A percentile compares a stretch with the other conserved stretches of the same genome.
Conservation (phyloP, 2,888 invertebrate species). For the Hirtodrosophila alboralis region DNA sequence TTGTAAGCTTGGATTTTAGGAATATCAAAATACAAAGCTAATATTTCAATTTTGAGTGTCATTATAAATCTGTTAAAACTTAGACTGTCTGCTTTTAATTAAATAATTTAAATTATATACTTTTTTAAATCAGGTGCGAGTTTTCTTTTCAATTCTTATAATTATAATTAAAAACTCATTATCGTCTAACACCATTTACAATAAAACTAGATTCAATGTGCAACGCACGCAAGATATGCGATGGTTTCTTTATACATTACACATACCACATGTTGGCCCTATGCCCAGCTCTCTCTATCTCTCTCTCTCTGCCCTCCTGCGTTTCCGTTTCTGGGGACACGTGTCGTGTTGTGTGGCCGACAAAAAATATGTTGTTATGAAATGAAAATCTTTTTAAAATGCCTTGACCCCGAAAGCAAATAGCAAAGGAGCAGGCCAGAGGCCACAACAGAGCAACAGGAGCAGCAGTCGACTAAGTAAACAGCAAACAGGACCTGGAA, state of each 20-base stretch:
- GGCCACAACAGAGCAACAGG: conserved; percentile 10
- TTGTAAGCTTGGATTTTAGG: no score
- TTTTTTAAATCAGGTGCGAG: no score
- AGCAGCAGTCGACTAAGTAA: conserved; percentile 45
- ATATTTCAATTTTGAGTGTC: no score
- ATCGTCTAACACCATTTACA: no score
- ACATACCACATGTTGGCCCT: conserved; percentile 59
- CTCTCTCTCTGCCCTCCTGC: no score
- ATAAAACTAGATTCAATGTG: conserved; percentile 24
- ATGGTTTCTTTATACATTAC: conserved; percentile 40
- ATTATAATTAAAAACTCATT: no score
- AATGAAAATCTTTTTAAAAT: conserved; percentile 71
- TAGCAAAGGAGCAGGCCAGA: conserved; percentile 33
- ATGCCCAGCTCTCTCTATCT: conserved; percentile 1
- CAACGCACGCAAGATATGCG: conserved; percentile 27
- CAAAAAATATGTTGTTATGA: conserved; percentile 51
- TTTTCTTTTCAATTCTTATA: no score
- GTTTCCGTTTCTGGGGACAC: conserved; percentile 19
- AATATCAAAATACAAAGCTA: no score
- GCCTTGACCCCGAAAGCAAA: conserved; percentile 72
- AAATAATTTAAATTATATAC: no score
- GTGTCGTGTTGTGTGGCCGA: conserved; percentile 39
- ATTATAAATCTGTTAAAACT: no score
- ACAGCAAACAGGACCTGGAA: conserved; percentile 30
- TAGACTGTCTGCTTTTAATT: no score